Evolutionary conservation across 23 tunicate genomes (phyloP), one percentile per base, ranked within the genome.

Genomic region (Ascidia mentula): DNA sequence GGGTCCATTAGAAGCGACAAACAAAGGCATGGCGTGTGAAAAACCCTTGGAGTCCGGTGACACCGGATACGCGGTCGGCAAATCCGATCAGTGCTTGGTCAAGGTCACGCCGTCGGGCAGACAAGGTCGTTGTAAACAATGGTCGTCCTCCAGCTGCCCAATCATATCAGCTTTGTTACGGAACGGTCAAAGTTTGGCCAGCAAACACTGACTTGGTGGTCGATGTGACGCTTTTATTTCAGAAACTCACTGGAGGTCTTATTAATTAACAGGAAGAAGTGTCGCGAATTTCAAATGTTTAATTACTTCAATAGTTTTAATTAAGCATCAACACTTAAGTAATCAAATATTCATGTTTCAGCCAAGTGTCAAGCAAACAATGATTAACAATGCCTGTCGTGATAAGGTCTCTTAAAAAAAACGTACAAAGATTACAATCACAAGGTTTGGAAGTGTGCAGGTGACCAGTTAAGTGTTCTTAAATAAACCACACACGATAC

Each of bases 111-210:
- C 65, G 7, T 53, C 13, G 65, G 22, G 65, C 13, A 26, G 65
- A 53, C 65, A 53, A 53, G 65, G 65, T 53, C 65, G 24, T 28
- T 53, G 65, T 53, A 26, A 53, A 53, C 65, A 53, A 53, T 53
- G 65, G 65, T 28, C 65, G 13, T 26, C 28, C 28, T 26, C 65
- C 65, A 53, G 65, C 65, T 53, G 65, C 65, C 65, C 65, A 53
- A 53, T 53, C 65, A 53, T 53, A 53, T 53, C 65, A 28, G 65
- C 65, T 53, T 53, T 53, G 65, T 53, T 12, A 42, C 65, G 22
- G 7, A 28, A 9, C 12, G 65, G 65, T 53, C 65, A 53, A 9
- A 53, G 65, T 53, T 53, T 53, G 13, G 65, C 65, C 65, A 28
- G 24, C 2, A 53, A 5, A 9, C 12, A 26, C 65, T 6, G 65